These are phyloP conservation scores for Tetrapedia diversipes DNA, from an alignment of 2,888 invertebrate genomes.

Conservation along the genomic window DNA sequence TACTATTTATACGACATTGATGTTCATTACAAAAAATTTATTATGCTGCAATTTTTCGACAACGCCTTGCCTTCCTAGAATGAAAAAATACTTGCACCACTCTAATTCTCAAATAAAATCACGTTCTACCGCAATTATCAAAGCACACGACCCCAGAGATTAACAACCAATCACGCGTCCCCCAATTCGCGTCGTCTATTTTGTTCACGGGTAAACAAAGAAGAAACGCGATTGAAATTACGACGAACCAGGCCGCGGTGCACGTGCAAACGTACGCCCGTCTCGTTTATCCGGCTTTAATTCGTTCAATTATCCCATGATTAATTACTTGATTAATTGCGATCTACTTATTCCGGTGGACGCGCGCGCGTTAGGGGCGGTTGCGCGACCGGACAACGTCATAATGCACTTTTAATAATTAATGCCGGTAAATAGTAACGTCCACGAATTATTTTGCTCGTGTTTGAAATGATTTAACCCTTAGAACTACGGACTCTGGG, in stretches of 20 bases:
- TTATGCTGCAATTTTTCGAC: not conserved
- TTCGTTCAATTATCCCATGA: slow-evolving; percentile 61
- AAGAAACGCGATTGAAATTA: slow-evolving; percentile 34
- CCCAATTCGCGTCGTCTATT: slow-evolving; percentile 20
- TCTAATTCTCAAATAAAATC: not conserved
- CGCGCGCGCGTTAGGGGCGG: slow-evolving; percentile 7
- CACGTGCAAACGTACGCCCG: slow-evolving; percentile 1
- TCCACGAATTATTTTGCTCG: slow-evolving; percentile 47
- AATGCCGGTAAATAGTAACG: slow-evolving; percentile 50
- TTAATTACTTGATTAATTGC: slow-evolving; percentile 61
- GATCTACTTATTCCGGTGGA: slow-evolving; percentile 53
- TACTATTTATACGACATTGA: no score
- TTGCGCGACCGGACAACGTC: slow-evolving; percentile 24
- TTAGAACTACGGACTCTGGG: no score
- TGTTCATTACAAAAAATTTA: no score
- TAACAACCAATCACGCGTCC: slow-evolving; percentile 25
- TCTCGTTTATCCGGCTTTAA: slow-evolving; percentile 51
- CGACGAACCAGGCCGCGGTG: slow-evolving; percentile 1
- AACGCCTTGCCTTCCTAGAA: no score
- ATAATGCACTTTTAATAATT: slow-evolving; percentile 61
- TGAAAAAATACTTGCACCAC: not conserved
- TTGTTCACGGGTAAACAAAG: slow-evolving; percentile 46
- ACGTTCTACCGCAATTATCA: slow-evolving; percentile 6
- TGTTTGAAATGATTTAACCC: slow-evolving; percentile 49
- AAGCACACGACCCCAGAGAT: slow-evolving; percentile 18